phyloP scores from a whole-genome alignment of 1,140 invertebrate genomes.

The Condylostylus longicornis region DNA sequence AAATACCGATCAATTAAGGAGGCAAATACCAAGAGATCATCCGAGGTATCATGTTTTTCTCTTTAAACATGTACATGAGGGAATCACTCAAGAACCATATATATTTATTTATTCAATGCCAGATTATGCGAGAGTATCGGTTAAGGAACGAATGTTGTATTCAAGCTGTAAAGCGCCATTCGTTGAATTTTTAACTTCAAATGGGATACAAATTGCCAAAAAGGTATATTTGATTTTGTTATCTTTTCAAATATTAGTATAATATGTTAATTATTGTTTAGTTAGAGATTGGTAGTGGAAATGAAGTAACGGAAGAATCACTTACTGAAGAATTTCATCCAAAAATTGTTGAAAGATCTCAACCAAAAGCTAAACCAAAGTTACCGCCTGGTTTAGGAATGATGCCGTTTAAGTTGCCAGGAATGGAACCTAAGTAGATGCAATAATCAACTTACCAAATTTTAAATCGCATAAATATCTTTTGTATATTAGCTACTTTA shows the following conservation, averaged over 20 bases:
- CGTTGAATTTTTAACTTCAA: conserved; percentile 58
- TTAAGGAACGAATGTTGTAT: conserved; percentile 95
- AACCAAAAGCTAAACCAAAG: conserved; percentile 89
- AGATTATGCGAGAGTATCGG: conserved; percentile 78
- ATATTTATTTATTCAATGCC: conserved; percentile 98
- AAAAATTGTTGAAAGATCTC: conserved; percentile 73
- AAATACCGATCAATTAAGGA: conserved; percentile 46
- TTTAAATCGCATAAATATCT: no score
- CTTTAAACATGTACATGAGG: conserved; percentile 84
- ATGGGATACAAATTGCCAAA: conserved; percentile 61
- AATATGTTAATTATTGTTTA: conserved; percentile 35
- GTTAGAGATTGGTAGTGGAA: conserved; percentile 83
- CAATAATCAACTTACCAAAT: no score
- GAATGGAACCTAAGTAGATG: no score
- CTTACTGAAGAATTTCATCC: conserved; percentile 90
- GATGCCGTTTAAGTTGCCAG: no score
- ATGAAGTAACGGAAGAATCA: conserved; percentile 77
- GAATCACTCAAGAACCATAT: conserved; percentile 70
- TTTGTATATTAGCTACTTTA: no score
- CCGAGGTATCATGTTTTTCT: conserved; percentile 86
- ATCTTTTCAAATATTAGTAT: conserved; percentile 9
- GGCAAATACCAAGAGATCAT: conserved; percentile 63
- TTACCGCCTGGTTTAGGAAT: no score
- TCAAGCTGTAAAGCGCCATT: conserved; percentile 89
- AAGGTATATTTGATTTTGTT: conserved; percentile 46